Base-by-base conservation (phyloP, 2,113 vertebrate genomes). In the Bufo bufo region DNA sequence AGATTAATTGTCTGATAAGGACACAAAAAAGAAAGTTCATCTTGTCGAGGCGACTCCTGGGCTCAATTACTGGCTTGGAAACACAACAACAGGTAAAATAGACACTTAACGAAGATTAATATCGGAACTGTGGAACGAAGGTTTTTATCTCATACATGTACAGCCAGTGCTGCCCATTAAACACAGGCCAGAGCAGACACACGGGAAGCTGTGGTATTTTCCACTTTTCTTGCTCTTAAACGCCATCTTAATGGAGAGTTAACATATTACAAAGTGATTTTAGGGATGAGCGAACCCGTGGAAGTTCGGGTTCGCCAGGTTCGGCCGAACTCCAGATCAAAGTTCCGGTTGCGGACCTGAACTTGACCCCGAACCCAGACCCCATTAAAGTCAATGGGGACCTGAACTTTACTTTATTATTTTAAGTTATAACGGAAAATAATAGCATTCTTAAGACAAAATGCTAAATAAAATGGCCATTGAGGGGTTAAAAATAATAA, bases 101-200 rank as follows among this genome's bases (percentile, higher is more conserved):
- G 43, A 82, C 59, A n/a, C 17, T 59, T 61, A 82, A 82, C 58
- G 12, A 82, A 82, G 80, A 82, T 82, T 65, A 65, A 82, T 82
- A 65, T 49, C 80, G 43, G 11, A 82, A n/a, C 43, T 4, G 52
- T 0, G 59, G 33, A 82, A 47, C 58, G 45, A n/a, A 65, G 17
- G 33, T 11, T 23, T 16, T 5, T 43, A 23, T 16, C 66, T 71
- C 10, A 4, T 2, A 19, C 23, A 5, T 23, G 78, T 33, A 45
- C 33, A 72, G 72, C n/a, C 80, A 82, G n/a, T 82, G 58, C 61
- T 47, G 79, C 13, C 80, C 80, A n/a, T 49, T 50, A 65, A 65
- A 65, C 13, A 45, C 20, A n/a, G 45, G 45, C 4, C 4, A 2
- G 13, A 3, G 12, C n/a, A 6, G 20, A 33, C 1, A 11, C 69